These are phyloP conservation scores for Thereva unica DNA, from an alignment of 2,888 invertebrate species.

Conservation along the genomic window DNA sequence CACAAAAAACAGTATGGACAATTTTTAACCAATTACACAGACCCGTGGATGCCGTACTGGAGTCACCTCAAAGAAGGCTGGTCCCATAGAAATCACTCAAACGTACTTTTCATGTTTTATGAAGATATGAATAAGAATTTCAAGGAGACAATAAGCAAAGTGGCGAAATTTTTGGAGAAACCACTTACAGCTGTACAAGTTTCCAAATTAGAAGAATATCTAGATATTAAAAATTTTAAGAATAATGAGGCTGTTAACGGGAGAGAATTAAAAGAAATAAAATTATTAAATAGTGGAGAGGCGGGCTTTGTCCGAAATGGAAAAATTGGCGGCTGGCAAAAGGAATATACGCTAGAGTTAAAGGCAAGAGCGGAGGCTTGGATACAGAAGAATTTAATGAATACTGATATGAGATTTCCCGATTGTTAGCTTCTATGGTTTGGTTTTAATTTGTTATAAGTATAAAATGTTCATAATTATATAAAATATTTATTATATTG, in stretches of 20 bases:
- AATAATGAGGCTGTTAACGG: conserved; percentile 79
- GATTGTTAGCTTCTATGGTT: conserved; percentile 7
- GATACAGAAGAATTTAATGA: conserved; percentile 67
- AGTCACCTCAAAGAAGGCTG: conserved; percentile 79
- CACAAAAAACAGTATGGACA: background rate
- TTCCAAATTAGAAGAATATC: conserved; percentile 67
- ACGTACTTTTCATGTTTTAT: conserved; percentile 77
- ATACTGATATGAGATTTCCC: conserved; percentile 67
- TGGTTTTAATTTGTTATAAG: background rate
- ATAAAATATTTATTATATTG: no score
- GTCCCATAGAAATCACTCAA: conserved; percentile 66
- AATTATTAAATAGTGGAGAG: conserved; percentile 64
- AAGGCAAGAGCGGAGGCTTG: conserved; percentile 68
- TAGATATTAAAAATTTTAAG: conserved; percentile 81
- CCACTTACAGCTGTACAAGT: conserved; percentile 64
- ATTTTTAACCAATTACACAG: conserved; percentile 55
- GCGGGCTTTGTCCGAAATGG: conserved; percentile 69
- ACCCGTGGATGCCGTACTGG: conserved; percentile 77
- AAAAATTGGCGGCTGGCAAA: conserved; percentile 70
- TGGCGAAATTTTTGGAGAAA: conserved; percentile 68
- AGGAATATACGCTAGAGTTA: conserved; percentile 71
- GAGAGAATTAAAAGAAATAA: conserved; percentile 66
- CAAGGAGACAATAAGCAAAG: conserved; percentile 61
- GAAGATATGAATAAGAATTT: conserved; percentile 76
- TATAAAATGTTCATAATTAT: no score